Conservation (phyloP, 1,140 invertebrate species). For the Sipha flava region DNA sequence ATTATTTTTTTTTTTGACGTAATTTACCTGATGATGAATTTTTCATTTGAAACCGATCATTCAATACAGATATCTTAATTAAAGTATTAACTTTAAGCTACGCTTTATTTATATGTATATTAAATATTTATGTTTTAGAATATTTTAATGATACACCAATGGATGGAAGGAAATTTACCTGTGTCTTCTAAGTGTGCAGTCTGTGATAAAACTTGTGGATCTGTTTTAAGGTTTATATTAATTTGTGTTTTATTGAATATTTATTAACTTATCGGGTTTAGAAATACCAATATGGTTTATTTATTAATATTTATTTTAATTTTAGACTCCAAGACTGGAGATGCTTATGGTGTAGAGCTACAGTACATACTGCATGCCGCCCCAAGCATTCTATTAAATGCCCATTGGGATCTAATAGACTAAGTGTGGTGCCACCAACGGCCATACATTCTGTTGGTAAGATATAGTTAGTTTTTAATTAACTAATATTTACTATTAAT, state of each 20-base stretch:
- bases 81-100: too few relatives aligned
- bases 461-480: background rate
- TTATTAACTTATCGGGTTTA: background rate
- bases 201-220: conserved; percentile 96
- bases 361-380: conserved; percentile 81
- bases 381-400: conserved; percentile 64
- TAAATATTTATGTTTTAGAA: conserved; percentile 53
- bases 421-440: conserved; percentile 88
- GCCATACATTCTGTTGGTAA: conserved; percentile 80
- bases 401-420: conserved; percentile 72
- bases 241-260: background rate
- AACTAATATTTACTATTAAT: background rate
- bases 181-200: conserved; percentile 85
- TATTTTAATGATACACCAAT: conserved; percentile 92
- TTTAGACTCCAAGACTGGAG: conserved; percentile 90
- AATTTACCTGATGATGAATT: too few relatives aligned
- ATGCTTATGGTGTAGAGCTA: conserved; percentile 90
- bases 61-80: too few relatives aligned
- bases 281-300: background rate
- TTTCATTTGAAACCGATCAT: too few relatives aligned
- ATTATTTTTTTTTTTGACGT: too few relatives aligned
- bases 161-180: conserved; percentile 94
- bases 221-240: conserved; percentile 66
- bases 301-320: background rate
- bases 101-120: background rate